Percentiles rank a stretch among this genome's conserved stretches.
Conservation (phyloP, 2,797 vertebrate species). For the Hemibagrus guttatus region DNA sequence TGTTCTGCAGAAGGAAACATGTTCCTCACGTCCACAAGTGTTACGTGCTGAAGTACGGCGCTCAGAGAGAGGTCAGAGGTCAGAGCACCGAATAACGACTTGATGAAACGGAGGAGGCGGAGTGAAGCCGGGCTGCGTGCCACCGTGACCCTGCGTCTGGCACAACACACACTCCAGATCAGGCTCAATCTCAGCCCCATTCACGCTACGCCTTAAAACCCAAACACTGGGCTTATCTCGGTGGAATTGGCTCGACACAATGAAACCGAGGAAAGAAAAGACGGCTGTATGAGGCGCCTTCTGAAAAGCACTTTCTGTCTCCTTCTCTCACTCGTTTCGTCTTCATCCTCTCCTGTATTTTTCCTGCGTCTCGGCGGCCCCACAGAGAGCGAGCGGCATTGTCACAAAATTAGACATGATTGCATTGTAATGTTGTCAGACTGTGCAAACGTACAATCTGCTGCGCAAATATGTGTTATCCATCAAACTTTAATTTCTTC, state of each 20-base stretch:
- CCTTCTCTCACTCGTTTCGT: slow-evolving; percentile 10
- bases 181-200: slow-evolving; percentile 60
- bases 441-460: slow-evolving; percentile 10
- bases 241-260: slow-evolving; percentile 67
- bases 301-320: slow-evolving; percentile 61
- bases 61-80: slow-evolving; percentile 68
- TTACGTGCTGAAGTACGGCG: slow-evolving; percentile 52
- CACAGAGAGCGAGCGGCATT: background rate
- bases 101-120: slow-evolving; percentile 65
- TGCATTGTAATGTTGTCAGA: slow-evolving; percentile 16
- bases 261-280: slow-evolving; percentile 65
- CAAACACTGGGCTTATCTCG: slow-evolving; percentile 64
- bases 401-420: slow-evolving; percentile 18
- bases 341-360: slow-evolving; percentile 16
- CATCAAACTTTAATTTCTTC: slow-evolving; percentile 32
- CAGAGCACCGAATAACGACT: slow-evolving; percentile 68
- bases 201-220: slow-evolving; percentile 70
- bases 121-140: slow-evolving; percentile 57
- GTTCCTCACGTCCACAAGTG: slow-evolving; percentile 47
- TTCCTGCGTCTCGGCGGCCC: background rate
- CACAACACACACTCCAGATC: slow-evolving; percentile 62
- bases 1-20: slow-evolving; percentile 36
- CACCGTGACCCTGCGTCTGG: slow-evolving; percentile 53
- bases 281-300: slow-evolving; percentile 63
- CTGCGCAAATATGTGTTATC: background rate